These are phyloP conservation scores for Bungarus multicinctus DNA, from an alignment of 2,113 vertebrate genomes.

Conservation along the genomic window DNA sequence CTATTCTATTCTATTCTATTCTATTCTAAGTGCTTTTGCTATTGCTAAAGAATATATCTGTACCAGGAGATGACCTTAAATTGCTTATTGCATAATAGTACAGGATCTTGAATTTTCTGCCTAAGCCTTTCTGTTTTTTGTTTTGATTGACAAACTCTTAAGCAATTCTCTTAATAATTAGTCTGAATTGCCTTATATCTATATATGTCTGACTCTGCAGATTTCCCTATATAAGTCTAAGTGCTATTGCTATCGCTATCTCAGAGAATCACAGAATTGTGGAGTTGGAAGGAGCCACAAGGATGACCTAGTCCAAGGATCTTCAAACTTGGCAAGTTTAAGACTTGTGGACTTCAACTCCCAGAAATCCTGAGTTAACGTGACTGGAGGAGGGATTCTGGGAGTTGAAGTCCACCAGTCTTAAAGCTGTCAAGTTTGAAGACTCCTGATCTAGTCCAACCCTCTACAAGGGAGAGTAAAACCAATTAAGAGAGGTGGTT, in stretches of 20 bases:
- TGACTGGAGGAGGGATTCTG: too few relatives aligned
- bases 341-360: too few relatives aligned
- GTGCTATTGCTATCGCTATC: too few relatives aligned
- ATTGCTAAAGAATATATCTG: not conserved
- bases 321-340: too few relatives aligned
- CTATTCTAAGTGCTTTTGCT: too few relatives aligned
- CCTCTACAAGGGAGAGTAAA: not conserved
- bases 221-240: too few relatives aligned
- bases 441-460: not conserved
- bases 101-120: not conserved
- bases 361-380: too few relatives aligned
- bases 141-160: not conserved
- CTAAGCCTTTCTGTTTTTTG: not conserved
- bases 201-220: too few relatives aligned
- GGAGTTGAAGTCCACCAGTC: too few relatives aligned
- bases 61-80: slow-evolving; percentile 4
- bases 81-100: slow-evolving; percentile 1
- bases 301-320: not conserved
- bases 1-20: too few relatives aligned
- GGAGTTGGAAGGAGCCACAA: not conserved
- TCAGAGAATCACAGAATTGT: not conserved
- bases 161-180: not conserved
- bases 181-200: too few relatives aligned
- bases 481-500: not conserved
- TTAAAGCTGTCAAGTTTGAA: too few relatives aligned